These are phyloP conservation scores for Noctuana brunneofusca DNA, from an alignment of 2,888 invertebrate species.

Conservation along the genomic window DNA sequence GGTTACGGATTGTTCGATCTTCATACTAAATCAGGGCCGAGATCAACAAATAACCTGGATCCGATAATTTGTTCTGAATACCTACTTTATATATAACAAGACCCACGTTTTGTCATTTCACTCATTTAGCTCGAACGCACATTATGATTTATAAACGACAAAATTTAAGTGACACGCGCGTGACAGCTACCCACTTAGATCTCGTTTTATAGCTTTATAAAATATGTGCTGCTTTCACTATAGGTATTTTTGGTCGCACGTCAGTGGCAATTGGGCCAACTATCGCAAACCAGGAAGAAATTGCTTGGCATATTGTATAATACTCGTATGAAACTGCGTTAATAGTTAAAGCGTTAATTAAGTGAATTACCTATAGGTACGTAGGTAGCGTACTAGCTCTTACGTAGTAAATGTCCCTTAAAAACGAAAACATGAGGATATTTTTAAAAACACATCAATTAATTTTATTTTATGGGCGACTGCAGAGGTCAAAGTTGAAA, in stretches of 20 bases:
- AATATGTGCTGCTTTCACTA: slow-evolving; percentile 65
- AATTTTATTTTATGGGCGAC: slow-evolving; percentile 15
- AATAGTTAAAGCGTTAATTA: slow-evolving; percentile 16
- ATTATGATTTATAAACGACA: slow-evolving; percentile 56
- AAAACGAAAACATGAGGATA: slow-evolving; percentile 27
- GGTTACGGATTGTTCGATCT: too few relatives aligned
- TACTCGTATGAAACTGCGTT: not conserved
- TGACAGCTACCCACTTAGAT: slow-evolving; percentile 45
- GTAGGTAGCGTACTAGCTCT: not conserved
- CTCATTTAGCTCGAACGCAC: slow-evolving; percentile 30
- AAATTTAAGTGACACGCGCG: slow-evolving; percentile 56
- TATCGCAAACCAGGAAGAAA: slow-evolving; percentile 61
- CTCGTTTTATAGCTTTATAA: slow-evolving; percentile 52
- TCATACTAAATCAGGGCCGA: too few relatives aligned
- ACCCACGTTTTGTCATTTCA: slow-evolving; percentile 11
- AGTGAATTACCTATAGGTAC: slow-evolving; percentile 3
- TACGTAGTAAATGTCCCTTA: not conserved
- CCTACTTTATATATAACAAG: slow-evolving; percentile 6
- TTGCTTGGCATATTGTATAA: slow-evolving; percentile 37
- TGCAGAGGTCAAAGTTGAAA: too few relatives aligned
- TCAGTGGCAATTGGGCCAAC: slow-evolving; percentile 73
- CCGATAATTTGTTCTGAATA: not conserved
- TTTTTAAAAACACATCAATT: slow-evolving; percentile 21
- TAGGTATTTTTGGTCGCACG: slow-evolving; percentile 70
- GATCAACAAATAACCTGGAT: slow-evolving; percentile 3